These are phyloP conservation scores for Silurus lanzhouensis DNA, from an alignment of 2,797 vertebrate species.

Conservation along the genomic window DNA sequence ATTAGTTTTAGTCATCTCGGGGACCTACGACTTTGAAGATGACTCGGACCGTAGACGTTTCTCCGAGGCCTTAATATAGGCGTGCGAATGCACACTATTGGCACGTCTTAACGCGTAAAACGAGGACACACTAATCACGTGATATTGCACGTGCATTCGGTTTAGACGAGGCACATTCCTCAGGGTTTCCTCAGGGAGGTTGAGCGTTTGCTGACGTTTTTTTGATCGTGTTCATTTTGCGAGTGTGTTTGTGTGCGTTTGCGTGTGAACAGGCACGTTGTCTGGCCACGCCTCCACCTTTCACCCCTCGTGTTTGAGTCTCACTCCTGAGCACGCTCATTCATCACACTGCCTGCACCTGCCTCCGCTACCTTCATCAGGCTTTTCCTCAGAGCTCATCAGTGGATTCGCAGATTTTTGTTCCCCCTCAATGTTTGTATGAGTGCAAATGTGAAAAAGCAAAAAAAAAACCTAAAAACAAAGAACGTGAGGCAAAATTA, in stretches of 20 bases:
- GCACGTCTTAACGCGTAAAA: conserved; percentile 55
- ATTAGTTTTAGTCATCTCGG: conserved; percentile 72
- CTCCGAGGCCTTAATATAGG: conserved; percentile 66
- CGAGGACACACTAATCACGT: background rate
- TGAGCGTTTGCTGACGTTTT: too few relatives aligned
- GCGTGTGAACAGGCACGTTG: conserved; percentile 15
- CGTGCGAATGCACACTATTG: conserved; percentile 61
- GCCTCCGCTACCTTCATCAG: conserved; percentile 11
- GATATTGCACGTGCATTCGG: background rate
- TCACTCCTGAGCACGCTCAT: conserved; percentile 72
- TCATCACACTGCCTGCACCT: conserved; percentile 64
- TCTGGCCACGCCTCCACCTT: conserved; percentile 49
- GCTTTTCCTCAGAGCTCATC: conserved; percentile 49
- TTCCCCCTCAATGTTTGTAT: background rate
- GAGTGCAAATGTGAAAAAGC: background rate
- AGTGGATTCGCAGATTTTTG: conserved; percentile 53
- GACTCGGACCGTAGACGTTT: conserved; percentile 65
- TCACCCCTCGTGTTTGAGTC: conserved; percentile 61
- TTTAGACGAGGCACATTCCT: background rate
- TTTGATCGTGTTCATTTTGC: background rate
- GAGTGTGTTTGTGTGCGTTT: background rate
- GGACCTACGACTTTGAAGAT: conserved; percentile 73
- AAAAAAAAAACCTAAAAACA: background rate
- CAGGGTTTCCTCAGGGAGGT: background rate
- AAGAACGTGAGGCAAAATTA: background rate